phyloP scores from a whole-genome alignment of 1,140 invertebrate species.

The Leucophenga varia region DNA sequence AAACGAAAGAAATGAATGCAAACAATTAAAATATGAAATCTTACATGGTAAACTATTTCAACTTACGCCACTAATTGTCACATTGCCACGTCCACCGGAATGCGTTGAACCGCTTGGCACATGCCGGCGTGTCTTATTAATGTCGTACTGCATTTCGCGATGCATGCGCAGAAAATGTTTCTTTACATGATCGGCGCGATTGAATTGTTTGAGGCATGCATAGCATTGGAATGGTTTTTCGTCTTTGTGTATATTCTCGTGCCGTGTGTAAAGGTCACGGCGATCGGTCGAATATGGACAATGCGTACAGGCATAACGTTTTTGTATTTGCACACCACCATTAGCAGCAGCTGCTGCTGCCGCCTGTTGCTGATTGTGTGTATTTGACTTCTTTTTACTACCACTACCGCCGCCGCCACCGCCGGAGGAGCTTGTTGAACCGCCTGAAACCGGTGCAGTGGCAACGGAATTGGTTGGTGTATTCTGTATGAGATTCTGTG shows the following conservation, averaged over 20 bases:
- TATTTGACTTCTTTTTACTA: constrained; percentile 31
- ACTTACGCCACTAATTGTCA: constrained; percentile 35
- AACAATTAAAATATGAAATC: too few species aligned
- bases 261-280: constrained; percentile 89
- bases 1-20: too few species aligned
- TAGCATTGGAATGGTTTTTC: constrained; percentile 93
- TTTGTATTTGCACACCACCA: constrained; percentile 56
- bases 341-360: constrained; percentile 30
- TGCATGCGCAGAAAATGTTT: constrained; percentile 92
- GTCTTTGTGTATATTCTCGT: constrained; percentile 93
- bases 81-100: constrained; percentile 46
- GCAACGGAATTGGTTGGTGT: constrained; percentile 39
- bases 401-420: constrained; percentile 31
- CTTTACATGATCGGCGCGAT: constrained; percentile 92
- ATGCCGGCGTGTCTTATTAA: constrained; percentile 69
- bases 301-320: constrained; percentile 80
- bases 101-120: constrained; percentile 20
- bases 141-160: constrained; percentile 79
- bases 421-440: constrained; percentile 38
- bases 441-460: constrained; percentile 28
- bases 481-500: constrained; percentile 39
- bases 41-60: not conserved
- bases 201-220: constrained; percentile 88
- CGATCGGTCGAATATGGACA: constrained; percentile 90
- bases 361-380: constrained; percentile 28